Conservation (phyloP, 2,797 vertebrate genomes). For the Heteromormyrus szaboi region DNA sequence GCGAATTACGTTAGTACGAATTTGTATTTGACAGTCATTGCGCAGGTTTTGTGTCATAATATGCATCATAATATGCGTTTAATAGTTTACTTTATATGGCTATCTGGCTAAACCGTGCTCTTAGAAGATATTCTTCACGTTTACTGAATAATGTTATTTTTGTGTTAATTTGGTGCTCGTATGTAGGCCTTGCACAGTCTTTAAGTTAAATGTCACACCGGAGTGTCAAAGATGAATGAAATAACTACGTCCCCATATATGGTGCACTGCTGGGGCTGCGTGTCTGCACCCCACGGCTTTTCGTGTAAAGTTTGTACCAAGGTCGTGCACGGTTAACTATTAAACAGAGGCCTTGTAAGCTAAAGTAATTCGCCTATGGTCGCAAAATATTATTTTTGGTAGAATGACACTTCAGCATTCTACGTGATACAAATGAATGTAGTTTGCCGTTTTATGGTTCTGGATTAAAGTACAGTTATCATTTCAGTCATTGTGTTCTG, state of each 20-base stretch:
- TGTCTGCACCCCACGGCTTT: not conserved
- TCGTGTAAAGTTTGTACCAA: not conserved
- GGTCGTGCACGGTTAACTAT: not conserved
- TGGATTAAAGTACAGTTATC: not conserved
- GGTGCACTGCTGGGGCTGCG: not conserved
- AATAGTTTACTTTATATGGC: not conserved
- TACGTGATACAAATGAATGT: not conserved
- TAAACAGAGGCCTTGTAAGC: not conserved
- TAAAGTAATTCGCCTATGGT: not conserved
- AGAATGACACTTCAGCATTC: not conserved
- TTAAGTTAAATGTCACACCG: not conserved
- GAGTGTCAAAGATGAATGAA: not conserved
- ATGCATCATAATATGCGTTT: not conserved
- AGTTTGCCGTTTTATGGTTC: not conserved
- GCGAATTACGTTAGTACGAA: not conserved
- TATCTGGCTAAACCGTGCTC: not conserved
- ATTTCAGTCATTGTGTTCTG: slow-evolving; percentile 28
- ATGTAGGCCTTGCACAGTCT: not conserved
- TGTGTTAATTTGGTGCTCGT: not conserved
- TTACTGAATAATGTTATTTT: not conserved
- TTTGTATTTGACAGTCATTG: not conserved
- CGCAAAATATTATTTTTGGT: not conserved
- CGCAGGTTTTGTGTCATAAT: not conserved
- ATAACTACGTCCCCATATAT: not conserved
- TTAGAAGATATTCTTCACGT: not conserved